Percentiles rank a stretch among this genome's conserved stretches.
phyloP scores from a whole-genome alignment of 2,113 vertebrate species.

The Micronycteris hirsuta region DNA sequence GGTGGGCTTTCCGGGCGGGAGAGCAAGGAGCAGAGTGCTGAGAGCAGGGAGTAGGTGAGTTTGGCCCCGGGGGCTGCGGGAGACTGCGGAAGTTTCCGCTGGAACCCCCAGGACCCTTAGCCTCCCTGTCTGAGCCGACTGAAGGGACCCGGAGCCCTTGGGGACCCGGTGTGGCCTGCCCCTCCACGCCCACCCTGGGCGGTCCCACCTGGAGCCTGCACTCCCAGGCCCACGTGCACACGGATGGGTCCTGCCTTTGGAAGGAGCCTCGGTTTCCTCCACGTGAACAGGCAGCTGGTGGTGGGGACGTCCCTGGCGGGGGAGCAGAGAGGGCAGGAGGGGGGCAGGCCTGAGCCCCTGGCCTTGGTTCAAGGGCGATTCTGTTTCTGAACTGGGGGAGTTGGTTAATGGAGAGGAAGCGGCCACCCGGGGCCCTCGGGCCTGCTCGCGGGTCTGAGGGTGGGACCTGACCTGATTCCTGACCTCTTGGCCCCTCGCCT shows the following conservation, averaged over 20 bases:
- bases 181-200: fast-evolving
- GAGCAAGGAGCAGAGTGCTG: not conserved
- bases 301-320: too few species aligned
- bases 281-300: not conserved
- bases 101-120: not conserved
- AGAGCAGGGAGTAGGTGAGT: not conserved
- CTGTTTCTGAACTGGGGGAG: constrained; percentile 31
- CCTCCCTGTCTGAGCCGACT: fast-evolving
- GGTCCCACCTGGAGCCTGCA: not conserved
- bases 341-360: not conserved
- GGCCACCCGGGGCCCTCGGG: not conserved
- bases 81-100: fast-evolving
- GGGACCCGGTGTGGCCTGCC: not conserved
- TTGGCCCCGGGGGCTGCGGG: not conserved
- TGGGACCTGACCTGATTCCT: not conserved
- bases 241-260: fast-evolving
- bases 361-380: not conserved
- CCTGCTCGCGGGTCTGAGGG: not conserved
- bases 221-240: fast-evolving
- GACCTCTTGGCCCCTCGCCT: not conserved
- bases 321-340: not conserved
- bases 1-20: not conserved
- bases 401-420: not conserved
- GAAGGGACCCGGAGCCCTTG: not conserved
- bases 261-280: not conserved